Evolutionary conservation across 1,140 invertebrate genomes (phyloP).

Genomic region (Apis florea): DNA sequence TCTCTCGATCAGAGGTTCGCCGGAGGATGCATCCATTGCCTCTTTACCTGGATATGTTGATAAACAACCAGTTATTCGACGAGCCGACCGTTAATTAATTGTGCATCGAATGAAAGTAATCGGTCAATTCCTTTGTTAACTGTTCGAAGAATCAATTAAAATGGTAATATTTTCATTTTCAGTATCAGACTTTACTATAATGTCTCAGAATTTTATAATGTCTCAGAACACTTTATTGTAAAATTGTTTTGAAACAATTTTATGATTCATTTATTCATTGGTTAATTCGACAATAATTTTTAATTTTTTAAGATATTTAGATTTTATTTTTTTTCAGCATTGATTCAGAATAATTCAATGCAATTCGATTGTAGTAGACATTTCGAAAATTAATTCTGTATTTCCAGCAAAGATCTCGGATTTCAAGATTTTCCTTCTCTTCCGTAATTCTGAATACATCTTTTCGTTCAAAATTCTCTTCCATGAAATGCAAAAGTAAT

Average conservation of each 20-base stretch:
- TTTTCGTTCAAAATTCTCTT: not conserved
- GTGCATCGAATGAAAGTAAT: conserved; percentile 1
- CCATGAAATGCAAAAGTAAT: not conserved
- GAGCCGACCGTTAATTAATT: conserved; percentile 23
- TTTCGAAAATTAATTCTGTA: rapidly evolving
- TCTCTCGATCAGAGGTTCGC: not conserved
- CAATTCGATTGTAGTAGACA: too few relatives aligned
- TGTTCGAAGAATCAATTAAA: not conserved
- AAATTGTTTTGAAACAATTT: too few relatives aligned
- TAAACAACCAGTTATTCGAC: conserved; percentile 17
- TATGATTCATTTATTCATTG: too few relatives aligned
- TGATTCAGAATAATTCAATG: too few relatives aligned
- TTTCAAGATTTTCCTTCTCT: not conserved
- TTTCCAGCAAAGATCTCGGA: not conserved
- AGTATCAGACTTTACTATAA: too few relatives aligned
- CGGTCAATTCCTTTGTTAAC: not conserved
- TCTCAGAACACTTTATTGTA: too few relatives aligned
- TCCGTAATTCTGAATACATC: not conserved
- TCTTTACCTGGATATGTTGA: conserved; percentile 1
- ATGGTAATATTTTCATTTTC: too few relatives aligned
- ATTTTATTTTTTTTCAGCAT: too few relatives aligned
- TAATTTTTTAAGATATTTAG: too few relatives aligned
- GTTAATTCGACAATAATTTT: too few relatives aligned
- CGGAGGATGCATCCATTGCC: not conserved
- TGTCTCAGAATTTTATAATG: too few relatives aligned